Conservation (phyloP, 1,140 invertebrate genomes). For the Neodiprion fabricii region DNA sequence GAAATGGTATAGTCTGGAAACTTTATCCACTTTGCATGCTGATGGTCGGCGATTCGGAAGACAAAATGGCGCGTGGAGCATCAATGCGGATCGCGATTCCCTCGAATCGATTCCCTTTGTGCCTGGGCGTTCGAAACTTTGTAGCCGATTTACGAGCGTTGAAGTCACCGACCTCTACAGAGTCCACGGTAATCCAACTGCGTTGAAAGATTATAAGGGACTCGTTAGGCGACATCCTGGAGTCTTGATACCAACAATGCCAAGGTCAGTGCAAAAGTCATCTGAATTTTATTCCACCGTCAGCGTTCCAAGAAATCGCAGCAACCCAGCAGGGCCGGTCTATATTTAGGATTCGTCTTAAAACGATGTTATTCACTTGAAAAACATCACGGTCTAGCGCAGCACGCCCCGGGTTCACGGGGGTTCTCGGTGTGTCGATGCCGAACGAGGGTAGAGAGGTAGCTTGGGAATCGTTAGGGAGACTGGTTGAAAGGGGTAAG, state of each 20-base stretch:
- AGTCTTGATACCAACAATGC: no score
- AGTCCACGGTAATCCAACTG: conserved; percentile 51
- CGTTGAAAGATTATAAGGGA: conserved; percentile 31
- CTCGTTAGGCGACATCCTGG: neutral
- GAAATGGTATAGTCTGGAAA: conserved; percentile 44
- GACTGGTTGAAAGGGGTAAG: conserved; percentile 34
- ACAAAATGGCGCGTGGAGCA: conserved; percentile 42
- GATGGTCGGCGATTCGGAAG: conserved; percentile 50
- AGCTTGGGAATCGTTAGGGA: conserved; percentile 39
- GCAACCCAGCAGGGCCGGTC: no score
- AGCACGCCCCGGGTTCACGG: neutral
- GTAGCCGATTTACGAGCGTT: conserved; percentile 51
- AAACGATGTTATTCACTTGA: neutral
- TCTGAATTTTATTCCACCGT: no score
- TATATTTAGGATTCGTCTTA: neutral
- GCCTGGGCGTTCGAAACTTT: conserved; percentile 43
- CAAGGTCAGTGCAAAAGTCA: no score
- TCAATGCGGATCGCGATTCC: conserved; percentile 42
- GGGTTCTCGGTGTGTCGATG: neutral
- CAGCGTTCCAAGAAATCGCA: no score
- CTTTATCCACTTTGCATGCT: conserved; percentile 53
- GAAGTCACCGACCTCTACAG: conserved; percentile 47
- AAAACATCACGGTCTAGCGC: neutral
- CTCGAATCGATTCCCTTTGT: conserved; percentile 46
- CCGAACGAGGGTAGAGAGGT: conserved; percentile 15